Evolutionary conservation across 1,140 invertebrate genomes (phyloP).

Genomic region (Megathymus violae): DNA sequence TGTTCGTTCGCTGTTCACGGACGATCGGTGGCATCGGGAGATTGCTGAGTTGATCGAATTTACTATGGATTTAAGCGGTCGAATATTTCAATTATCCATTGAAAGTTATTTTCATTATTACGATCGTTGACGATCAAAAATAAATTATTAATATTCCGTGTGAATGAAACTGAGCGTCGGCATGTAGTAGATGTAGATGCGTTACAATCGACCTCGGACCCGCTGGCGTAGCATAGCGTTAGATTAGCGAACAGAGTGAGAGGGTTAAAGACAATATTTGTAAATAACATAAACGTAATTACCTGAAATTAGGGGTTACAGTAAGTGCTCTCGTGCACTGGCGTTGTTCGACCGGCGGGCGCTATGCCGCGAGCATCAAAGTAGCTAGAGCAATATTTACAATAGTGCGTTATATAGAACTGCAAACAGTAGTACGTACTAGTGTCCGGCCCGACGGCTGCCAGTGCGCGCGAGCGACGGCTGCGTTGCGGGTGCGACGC

Average conservation of each 20-base stretch:
- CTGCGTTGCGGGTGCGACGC: conserved; percentile 54
- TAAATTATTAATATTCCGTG: conserved; percentile 59
- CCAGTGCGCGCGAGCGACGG: conserved; percentile 43
- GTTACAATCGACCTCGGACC: conserved; percentile 73
- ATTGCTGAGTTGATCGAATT: conserved; percentile 81
- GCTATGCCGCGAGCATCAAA: not conserved
- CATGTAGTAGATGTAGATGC: conserved; percentile 74
- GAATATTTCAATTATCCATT: conserved; percentile 68
- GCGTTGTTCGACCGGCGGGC: not conserved
- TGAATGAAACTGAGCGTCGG: conserved; percentile 65
- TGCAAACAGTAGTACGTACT: not conserved
- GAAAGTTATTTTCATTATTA: conserved; percentile 60
- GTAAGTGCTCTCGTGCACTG: conserved; percentile 49
- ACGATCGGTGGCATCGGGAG: conserved; percentile 57
- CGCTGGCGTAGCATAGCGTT: conserved; percentile 79
- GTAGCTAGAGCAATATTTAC: conserved; percentile 1
- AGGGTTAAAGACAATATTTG: conserved; percentile 85
- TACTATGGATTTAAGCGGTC: conserved; percentile 81
- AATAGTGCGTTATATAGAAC: not conserved
- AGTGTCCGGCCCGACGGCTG: not conserved
- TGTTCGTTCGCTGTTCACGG: conserved; percentile 65
- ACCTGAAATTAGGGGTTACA: conserved; percentile 79
- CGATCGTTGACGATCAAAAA: conserved; percentile 59
- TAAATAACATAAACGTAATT: conserved; percentile 81
- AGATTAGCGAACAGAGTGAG: conserved; percentile 82